Evolutionary conservation across 2,113 vertebrate genomes (phyloP), one percentile per base, ranked within the genome.

Genomic region (Vidua chalybeata): DNA sequence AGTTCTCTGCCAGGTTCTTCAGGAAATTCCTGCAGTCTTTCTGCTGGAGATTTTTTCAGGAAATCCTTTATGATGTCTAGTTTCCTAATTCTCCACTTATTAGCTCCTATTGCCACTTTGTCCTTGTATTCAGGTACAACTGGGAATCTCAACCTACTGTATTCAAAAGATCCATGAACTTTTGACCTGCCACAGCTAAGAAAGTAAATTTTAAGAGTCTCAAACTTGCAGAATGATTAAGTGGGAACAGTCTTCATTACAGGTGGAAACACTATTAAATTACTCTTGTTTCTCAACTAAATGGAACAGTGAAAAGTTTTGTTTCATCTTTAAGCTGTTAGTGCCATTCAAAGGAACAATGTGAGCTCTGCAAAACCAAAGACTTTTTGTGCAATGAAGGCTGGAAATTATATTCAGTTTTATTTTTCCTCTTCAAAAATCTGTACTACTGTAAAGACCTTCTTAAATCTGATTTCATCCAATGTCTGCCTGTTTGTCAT

Each of bases 1-100:
- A 91, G 69, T 37, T 84, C 63, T 84, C 69, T 93, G 90, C 75
- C 82, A 92, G 78, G 41, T 87, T 91, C 88, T 96, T 80, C 79
- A 94, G 92, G 95, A 94, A 95, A 85, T 90, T 90, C 82, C 54
- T 72, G 41, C 0, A 1, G 55, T 62, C 51, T 85, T 88, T 96
- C 15, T 93, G 63, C 54, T 82, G 86, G 92, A 92, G 30, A 21
- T 92, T 93, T 49, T 66, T 85, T 77, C 85, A 95, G 96, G 95
- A 97, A 95, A 94, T 97, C 85, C 90, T 94, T 92, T 87, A 95
- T 90, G 37, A 83, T 69, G 62, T 91, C 78, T 49, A 35, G 71
- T 94, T 96, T 97, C 95, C 95, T 93, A 83, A 93, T 92, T 82
- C 75, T 92, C 51, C 51, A 62, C 49, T 79, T 90, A 80, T 11